These are phyloP conservation scores for Deilephila elpenor DNA, from an alignment of 2,888 invertebrate species.

Conservation along the genomic window DNA sequence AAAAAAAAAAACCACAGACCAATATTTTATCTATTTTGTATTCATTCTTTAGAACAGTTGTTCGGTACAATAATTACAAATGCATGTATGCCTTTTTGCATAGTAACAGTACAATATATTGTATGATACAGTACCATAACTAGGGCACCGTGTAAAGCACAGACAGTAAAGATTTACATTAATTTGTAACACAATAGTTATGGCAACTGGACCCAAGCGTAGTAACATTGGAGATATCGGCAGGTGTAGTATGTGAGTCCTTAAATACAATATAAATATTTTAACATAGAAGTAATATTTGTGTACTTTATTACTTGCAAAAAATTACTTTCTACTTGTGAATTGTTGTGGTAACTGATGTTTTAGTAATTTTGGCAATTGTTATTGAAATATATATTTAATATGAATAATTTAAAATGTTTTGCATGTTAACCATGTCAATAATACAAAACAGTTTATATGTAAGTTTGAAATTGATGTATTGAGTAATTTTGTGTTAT, in stretches of 20 bases:
- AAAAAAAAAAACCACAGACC: no score
- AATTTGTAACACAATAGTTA: constrained; percentile 21
- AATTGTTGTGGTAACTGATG: no score
- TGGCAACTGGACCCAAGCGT: not conserved
- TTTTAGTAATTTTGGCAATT: no score
- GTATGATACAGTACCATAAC: not conserved
- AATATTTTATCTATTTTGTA: no score
- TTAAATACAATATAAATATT: not conserved
- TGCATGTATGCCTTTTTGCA: not conserved
- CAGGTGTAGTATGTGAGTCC: constrained; percentile 16
- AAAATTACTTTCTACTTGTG: no score
- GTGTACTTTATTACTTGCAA: not conserved
- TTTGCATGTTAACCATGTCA: no score
- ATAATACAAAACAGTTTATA: no score
- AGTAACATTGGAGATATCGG: not conserved
- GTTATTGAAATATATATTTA: no score
- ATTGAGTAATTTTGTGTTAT: no score
- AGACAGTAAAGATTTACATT: constrained; percentile 9
- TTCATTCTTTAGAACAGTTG: not conserved
- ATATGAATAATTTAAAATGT: no score
- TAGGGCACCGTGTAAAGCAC: not conserved
- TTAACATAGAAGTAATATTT: not conserved
- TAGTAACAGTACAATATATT: constrained; percentile 5
- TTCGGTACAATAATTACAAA: not conserved
- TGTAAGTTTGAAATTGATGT: no score